Evolutionary conservation across 2,797 vertebrate genomes (phyloP).

Genomic region (Sebastes itinus): DNA sequence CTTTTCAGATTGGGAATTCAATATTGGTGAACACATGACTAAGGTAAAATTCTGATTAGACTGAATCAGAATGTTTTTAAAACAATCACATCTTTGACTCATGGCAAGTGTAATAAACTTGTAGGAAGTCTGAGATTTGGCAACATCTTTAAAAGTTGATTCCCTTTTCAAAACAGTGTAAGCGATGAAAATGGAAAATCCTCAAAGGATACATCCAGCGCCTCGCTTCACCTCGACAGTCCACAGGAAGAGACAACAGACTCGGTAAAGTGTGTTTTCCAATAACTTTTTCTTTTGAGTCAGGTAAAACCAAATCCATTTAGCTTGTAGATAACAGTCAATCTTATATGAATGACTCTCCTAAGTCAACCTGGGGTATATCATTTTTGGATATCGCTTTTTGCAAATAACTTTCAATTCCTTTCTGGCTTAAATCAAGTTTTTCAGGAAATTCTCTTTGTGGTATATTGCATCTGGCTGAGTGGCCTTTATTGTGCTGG

Average conservation of each 20-base stretch:
- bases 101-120: slow-evolving; percentile 37
- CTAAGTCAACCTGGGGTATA: slow-evolving; percentile 78
- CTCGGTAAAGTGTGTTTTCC: slow-evolving; percentile 63
- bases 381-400: slow-evolving; percentile 77
- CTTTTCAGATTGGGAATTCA: background rate
- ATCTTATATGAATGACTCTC: slow-evolving; percentile 77
- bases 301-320: slow-evolving; percentile 77
- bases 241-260: slow-evolving; percentile 53
- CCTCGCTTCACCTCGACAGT: slow-evolving; percentile 24
- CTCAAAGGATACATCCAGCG: slow-evolving; percentile 36
- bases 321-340: slow-evolving; percentile 73
- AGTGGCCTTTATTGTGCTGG: slow-evolving; percentile 80
- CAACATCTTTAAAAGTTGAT: slow-evolving; percentile 48
- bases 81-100: slow-evolving; percentile 45
- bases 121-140: slow-evolving; percentile 29
- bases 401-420: slow-evolving; percentile 83
- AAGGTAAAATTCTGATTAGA: slow-evolving; percentile 35
- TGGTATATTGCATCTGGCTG: slow-evolving; percentile 75
- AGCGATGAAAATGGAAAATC: slow-evolving; percentile 50
- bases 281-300: slow-evolving; percentile 80
- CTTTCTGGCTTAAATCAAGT: slow-evolving; percentile 75
- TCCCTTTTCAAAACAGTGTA: slow-evolving; percentile 46
- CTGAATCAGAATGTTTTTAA: slow-evolving; percentile 10
- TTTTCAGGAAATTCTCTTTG: slow-evolving; percentile 78
- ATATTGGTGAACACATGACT: slow-evolving; percentile 14